Conservation (phyloP, 2,113 vertebrate species). For the Crotalus viridis region DNA sequence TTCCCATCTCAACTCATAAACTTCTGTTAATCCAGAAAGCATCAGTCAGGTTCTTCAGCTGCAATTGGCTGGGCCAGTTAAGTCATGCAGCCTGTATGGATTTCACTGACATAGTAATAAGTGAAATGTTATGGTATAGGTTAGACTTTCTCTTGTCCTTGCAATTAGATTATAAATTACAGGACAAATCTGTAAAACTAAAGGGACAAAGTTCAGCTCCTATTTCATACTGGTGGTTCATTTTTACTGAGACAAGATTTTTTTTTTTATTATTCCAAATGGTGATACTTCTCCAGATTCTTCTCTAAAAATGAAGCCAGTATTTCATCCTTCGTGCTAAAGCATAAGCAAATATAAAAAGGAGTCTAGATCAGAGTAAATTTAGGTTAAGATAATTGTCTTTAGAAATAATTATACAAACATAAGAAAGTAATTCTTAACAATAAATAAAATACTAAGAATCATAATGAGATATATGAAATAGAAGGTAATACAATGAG, state of each 20-base stretch:
- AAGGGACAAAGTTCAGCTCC: background rate
- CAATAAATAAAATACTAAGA: background rate
- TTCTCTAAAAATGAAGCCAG: conserved; percentile 1
- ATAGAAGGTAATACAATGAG: background rate
- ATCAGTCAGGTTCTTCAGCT: background rate
- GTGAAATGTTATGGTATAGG: background rate
- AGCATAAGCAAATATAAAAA: background rate
- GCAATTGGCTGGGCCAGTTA: background rate
- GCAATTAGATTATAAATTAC: background rate
- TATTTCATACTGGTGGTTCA: background rate
- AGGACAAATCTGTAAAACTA: background rate
- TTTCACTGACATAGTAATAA: background rate
- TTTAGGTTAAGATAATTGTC: background rate
- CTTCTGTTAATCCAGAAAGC: background rate
- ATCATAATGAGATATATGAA: background rate
- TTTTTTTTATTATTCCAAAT: background rate
- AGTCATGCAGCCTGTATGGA: background rate
- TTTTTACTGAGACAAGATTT: background rate
- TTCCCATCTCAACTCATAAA: background rate
- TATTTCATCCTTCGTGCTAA: background rate
- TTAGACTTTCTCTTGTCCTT: background rate
- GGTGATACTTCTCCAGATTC: background rate
- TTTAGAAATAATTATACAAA: background rate
- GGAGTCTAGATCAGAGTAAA: background rate
- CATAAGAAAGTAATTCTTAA: conserved; percentile 8